Evolutionary conservation across 2,797 vertebrate species (phyloP).

Genomic region (Sebastes aleutianus): DNA sequence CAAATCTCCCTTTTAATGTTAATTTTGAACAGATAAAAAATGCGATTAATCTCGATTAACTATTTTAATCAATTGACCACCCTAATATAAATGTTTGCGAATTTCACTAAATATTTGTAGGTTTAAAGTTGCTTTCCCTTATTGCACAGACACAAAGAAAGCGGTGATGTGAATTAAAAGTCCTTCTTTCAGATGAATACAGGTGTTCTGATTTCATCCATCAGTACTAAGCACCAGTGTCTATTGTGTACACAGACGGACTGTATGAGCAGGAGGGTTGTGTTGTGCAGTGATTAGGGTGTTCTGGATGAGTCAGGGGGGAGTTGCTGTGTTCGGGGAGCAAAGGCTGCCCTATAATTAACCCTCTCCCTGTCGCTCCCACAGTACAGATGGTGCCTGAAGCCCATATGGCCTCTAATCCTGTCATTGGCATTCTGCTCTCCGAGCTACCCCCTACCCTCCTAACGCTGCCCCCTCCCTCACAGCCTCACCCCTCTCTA

Average conservation of each 20-base stretch:
- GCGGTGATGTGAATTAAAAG: neutral
- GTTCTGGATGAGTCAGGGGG: slow-evolving; percentile 76
- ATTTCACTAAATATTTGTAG: too few relatives aligned
- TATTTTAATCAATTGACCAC: too few relatives aligned
- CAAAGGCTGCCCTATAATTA: slow-evolving; percentile 87
- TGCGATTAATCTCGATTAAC: too few relatives aligned
- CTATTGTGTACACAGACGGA: slow-evolving; percentile 69
- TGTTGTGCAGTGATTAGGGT: slow-evolving; percentile 82
- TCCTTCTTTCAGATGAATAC: slow-evolving; percentile 60
- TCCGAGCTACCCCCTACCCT: slow-evolving; percentile 67
- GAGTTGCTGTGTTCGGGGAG: slow-evolving; percentile 75
- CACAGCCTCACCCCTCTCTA: slow-evolving; percentile 40
- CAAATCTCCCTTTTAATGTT: too few relatives aligned
- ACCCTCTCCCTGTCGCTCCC: slow-evolving; percentile 86
- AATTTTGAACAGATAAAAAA: too few relatives aligned
- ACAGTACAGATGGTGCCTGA: slow-evolving; percentile 88
- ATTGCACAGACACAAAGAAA: neutral
- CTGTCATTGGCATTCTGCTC: slow-evolving; percentile 87
- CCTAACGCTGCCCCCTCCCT: slow-evolving; percentile 52
- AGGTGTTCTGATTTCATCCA: slow-evolving; percentile 68
- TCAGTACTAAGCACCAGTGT: slow-evolving; percentile 54
- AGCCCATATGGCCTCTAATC: slow-evolving; percentile 89
- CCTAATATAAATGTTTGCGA: too few relatives aligned
- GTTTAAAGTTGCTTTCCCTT: neutral
- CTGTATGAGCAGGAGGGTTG: slow-evolving; percentile 69